Conservation (phyloP, 2,797 vertebrate species). For the Melanotaenia pygmaea region DNA sequence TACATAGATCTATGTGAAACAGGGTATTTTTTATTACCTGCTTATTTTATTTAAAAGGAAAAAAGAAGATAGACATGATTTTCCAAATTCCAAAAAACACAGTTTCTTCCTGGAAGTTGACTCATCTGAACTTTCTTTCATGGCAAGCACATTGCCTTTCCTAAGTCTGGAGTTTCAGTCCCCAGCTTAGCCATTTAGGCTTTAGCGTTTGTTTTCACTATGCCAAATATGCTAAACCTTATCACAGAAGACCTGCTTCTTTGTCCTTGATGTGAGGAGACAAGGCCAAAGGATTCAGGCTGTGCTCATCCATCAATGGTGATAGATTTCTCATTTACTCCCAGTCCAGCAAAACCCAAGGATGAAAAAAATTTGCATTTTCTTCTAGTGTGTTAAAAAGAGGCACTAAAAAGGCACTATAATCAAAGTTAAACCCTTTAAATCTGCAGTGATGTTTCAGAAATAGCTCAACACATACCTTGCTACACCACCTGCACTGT, state of each 20-base stretch:
- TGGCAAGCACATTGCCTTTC: not conserved
- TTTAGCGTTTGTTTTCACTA: conserved; percentile 56
- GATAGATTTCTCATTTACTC: conserved; percentile 37
- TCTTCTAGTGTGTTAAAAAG: conserved; percentile 29
- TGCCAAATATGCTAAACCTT: conserved; percentile 44
- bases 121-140: conserved; percentile 15
- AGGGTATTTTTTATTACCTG: not conserved
- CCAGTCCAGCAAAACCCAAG: conserved; percentile 12
- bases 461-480: conserved; percentile 1
- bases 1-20: not conserved
- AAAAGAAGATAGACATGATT: not conserved
- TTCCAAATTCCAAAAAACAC: not conserved
- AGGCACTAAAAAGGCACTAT: conserved; percentile 29
- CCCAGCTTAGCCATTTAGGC: conserved; percentile 25
- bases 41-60: not conserved
- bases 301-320: conserved; percentile 42
- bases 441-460: conserved; percentile 33
- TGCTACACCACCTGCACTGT: not conserved
- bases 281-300: conserved; percentile 40
- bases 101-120: not conserved
- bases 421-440: conserved; percentile 36
- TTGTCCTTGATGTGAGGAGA: conserved; percentile 51
- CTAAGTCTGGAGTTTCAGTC: conserved; percentile 45
- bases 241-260: conserved; percentile 42
- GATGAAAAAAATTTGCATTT: conserved; percentile 35